These are phyloP conservation scores for Bombus turneri DNA, from an alignment of 1,140 invertebrate genomes.

Conservation along the genomic window DNA sequence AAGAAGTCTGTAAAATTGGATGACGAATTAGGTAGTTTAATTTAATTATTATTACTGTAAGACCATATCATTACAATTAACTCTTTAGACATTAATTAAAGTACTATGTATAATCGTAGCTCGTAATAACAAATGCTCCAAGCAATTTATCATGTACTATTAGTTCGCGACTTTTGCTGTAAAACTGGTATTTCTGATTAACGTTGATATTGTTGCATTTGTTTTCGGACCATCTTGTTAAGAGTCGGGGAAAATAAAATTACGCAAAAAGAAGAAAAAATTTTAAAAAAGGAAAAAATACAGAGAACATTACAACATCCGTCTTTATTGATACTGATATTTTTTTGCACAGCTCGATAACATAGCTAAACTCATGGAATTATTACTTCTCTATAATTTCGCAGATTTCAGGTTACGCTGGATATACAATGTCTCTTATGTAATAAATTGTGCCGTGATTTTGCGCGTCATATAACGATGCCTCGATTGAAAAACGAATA, in stretches of 20 bases:
- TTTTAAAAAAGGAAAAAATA: conserved; percentile 1
- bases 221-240: conserved; percentile 57
- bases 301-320: conserved; percentile 17
- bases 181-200: conserved; percentile 63
- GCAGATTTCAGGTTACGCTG: conserved; percentile 14
- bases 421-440: conserved; percentile 30
- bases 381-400: conserved; percentile 14
- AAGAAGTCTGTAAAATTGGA: conserved; percentile 39
- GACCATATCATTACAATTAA: conserved; percentile 78
- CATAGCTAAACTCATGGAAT: neutral
- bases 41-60: conserved; percentile 75
- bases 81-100: conserved; percentile 74
- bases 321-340: neutral
- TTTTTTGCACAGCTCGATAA: neutral
- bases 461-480: conserved; percentile 6
- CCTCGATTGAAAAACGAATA: neutral
- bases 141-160: conserved; percentile 53
- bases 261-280: conserved; percentile 8
- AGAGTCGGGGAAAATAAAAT: conserved; percentile 16
- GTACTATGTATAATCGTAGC: conserved; percentile 69
- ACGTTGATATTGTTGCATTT: conserved; percentile 59
- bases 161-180: conserved; percentile 61
- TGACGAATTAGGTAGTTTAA: conserved; percentile 67
- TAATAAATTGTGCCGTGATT: conserved; percentile 37
- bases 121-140: conserved; percentile 63